phyloP scores from a whole-genome alignment of 2,113 vertebrate genomes.

The cattle (Bos taurus) region ARS-UCD2.0 NC_037357.1:97894501-97895000 shows the following conservation, averaged over 20 bases:
- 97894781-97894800: conserved; percentile 39
- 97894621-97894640: no score
- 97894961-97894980: neutral
- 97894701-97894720: conserved; percentile 4
- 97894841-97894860: neutral
- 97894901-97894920: neutral
- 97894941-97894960: neutral
- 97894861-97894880: neutral
- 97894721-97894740: conserved; percentile 16
- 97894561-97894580: no score
- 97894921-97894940: neutral
- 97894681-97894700: conserved; percentile 36
- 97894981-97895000: neutral
- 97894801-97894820: conserved; percentile 30
- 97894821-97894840: conserved; percentile 33
- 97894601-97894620: no score
- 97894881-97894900: neutral
- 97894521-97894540: no score
- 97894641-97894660: neutral
- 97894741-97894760: neutral
- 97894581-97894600: no score
- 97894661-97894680: conserved; percentile 14
- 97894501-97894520: no score
- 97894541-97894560: no score
- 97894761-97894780: conserved; percentile 17